Evolutionary conservation across 2,797 vertebrate genomes (phyloP).

Genomic region (Toxotes lorentzi): DNA sequence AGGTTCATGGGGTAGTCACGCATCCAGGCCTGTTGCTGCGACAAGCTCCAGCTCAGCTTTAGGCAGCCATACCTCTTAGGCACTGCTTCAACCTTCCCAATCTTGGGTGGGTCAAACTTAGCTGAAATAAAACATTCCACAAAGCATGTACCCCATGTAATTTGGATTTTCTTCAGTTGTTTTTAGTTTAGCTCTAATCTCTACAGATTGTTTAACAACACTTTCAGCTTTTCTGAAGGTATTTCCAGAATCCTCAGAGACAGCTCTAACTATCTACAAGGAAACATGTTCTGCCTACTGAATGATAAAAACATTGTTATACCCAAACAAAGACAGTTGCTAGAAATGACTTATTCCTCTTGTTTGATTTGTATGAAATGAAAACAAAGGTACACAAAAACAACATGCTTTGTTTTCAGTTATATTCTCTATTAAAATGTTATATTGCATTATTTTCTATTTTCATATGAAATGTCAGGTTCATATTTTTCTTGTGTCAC

Average conservation of each 20-base stretch:
- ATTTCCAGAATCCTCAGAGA: background rate
- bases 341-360: background rate
- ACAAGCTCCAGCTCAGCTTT: conserved; percentile 79
- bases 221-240: background rate
- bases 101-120: conserved; percentile 87
- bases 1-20: conserved; percentile 43
- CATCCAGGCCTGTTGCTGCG: conserved; percentile 73
- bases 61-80: conserved; percentile 82
- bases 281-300: background rate
- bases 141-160: background rate
- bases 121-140: conserved; percentile 77
- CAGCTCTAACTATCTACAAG: background rate
- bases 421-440: background rate
- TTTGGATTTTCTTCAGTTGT: background rate
- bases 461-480: background rate
- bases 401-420: background rate
- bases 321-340: background rate
- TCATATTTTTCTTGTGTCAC: background rate
- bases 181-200: conserved; percentile 1
- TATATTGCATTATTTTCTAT: background rate
- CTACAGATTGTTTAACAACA: background rate
- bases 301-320: background rate
- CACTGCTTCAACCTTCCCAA: conserved; percentile 65
- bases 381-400: background rate
- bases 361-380: background rate